Percentiles rank a stretch among this genome's conserved stretches.
These are phyloP conservation scores for Notothenia rossii DNA, from an alignment of 2,113 vertebrate species.

Conservation along the genomic window DNA sequence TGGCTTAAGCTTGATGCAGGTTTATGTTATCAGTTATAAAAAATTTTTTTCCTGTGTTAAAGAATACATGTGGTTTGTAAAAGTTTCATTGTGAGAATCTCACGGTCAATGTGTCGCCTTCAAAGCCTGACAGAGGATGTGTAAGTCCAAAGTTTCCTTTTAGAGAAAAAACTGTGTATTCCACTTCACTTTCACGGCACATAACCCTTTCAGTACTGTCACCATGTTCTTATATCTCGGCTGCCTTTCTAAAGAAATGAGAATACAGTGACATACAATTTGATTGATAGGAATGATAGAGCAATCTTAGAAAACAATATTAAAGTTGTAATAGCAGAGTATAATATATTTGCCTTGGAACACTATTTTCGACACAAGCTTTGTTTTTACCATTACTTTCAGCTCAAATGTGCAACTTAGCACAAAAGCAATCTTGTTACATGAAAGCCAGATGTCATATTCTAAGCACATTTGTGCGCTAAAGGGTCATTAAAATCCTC, in stretches of 20 bases:
- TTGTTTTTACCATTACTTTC: neutral
- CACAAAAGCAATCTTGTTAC: neutral
- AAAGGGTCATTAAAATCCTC: neutral
- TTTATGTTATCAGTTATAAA: too few relatives aligned
- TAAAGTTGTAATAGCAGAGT: neutral
- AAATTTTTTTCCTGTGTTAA: too few relatives aligned
- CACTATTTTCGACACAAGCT: neutral
- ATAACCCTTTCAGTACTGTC: too few relatives aligned
- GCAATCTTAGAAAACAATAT: neutral
- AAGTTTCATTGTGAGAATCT: too few relatives aligned
- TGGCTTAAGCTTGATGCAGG: too few relatives aligned
- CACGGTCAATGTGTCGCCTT: too few relatives aligned
- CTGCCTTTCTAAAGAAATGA: neutral
- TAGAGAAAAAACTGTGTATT: neutral
- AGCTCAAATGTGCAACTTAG: neutral
- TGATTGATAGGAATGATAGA: neutral
- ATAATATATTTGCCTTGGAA: neutral
- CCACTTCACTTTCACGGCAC: too few relatives aligned
- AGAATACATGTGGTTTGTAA: too few relatives aligned
- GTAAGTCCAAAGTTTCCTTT: neutral
- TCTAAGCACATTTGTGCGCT: neutral
- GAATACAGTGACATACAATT: neutral
- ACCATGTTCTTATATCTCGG: neutral
- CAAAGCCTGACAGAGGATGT: too few relatives aligned
- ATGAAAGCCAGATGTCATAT: neutral